A percentile compares a stretch with the other conserved stretches of the same genome.
Conservation (phyloP, 2,797 vertebrate species). For the Momotus momota region DNA sequence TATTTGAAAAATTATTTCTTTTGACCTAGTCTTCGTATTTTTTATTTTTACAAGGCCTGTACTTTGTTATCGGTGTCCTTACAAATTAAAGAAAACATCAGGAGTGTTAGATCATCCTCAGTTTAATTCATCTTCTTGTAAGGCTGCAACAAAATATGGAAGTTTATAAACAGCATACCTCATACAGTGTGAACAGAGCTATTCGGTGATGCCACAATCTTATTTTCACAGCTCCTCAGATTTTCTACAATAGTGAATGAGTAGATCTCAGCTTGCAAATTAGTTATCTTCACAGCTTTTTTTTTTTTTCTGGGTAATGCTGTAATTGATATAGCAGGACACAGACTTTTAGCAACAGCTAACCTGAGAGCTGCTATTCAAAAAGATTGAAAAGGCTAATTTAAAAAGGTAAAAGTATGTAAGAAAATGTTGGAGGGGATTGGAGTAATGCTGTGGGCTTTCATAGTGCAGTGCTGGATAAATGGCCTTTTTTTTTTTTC, state of each 20-base stretch:
- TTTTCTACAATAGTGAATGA: not conserved
- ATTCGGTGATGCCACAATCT: not conserved
- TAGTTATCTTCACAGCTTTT: not conserved
- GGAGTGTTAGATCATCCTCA: not conserved
- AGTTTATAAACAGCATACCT: not conserved
- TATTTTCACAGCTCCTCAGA: not conserved
- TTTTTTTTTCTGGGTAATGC: not conserved
- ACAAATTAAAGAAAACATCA: not conserved
- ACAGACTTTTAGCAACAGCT: not conserved
- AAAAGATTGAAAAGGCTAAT: not conserved
- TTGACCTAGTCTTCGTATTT: not conserved
- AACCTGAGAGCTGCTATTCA: not conserved
- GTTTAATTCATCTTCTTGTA: not conserved
- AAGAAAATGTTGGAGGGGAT: not conserved
- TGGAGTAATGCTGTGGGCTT: not conserved
- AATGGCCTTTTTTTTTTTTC: not conserved
- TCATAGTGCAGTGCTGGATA: not conserved
- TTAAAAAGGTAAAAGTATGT: not conserved
- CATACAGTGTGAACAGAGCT: not conserved
- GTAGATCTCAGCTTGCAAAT: not conserved
- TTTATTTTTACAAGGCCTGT: not conserved
- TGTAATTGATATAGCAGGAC: not conserved
- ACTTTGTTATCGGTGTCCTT: not conserved
- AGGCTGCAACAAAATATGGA: not conserved
- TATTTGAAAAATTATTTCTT: not conserved